Evolutionary conservation across 2,888 invertebrate genomes (phyloP).

Genomic region (Pseudococcus jackbeardsleyi): DNA sequence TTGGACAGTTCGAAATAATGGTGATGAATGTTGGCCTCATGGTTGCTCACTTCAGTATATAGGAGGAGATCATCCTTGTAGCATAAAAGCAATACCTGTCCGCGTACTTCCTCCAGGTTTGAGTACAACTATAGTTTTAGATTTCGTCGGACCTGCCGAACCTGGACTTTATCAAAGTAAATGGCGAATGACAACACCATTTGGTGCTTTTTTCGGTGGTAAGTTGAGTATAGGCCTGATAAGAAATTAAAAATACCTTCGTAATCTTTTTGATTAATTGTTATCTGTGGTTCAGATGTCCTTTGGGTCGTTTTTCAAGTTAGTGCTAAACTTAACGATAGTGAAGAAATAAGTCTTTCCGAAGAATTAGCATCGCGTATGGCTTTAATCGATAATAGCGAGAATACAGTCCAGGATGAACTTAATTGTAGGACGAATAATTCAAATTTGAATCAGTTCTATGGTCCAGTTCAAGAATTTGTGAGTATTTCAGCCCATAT

Average conservation of each 20-base stretch:
- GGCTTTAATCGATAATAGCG: conserved; percentile 51
- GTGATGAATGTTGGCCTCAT: conserved; percentile 88
- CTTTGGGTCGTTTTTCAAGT: conserved; percentile 56
- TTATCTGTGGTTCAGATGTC: conserved; percentile 8
- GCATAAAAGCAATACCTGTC: conserved; percentile 73
- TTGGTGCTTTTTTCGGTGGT: conserved; percentile 95
- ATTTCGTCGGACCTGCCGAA: conserved; percentile 82
- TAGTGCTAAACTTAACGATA: conserved; percentile 52
- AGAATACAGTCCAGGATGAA: conserved; percentile 43
- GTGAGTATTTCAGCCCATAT: background rate
- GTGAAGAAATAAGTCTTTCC: conserved; percentile 56
- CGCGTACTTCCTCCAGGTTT: conserved; percentile 83
- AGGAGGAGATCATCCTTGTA: conserved; percentile 78
- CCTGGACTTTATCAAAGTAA: conserved; percentile 86
- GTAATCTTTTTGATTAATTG: background rate
- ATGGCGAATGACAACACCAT: conserved; percentile 90
- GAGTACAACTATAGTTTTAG: conserved; percentile 81
- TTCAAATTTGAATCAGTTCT: conserved; percentile 28
- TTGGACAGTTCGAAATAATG: conserved; percentile 91
- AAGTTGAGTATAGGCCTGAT: conserved; percentile 67
- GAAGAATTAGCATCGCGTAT: conserved; percentile 57
- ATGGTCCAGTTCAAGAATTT: background rate
- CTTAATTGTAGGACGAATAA: conserved; percentile 34
- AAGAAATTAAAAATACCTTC: background rate
- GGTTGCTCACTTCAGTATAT: conserved; percentile 84